Base-by-base conservation (phyloP, 2,888 invertebrate species). In the Drosophila buzzatii region DNA sequence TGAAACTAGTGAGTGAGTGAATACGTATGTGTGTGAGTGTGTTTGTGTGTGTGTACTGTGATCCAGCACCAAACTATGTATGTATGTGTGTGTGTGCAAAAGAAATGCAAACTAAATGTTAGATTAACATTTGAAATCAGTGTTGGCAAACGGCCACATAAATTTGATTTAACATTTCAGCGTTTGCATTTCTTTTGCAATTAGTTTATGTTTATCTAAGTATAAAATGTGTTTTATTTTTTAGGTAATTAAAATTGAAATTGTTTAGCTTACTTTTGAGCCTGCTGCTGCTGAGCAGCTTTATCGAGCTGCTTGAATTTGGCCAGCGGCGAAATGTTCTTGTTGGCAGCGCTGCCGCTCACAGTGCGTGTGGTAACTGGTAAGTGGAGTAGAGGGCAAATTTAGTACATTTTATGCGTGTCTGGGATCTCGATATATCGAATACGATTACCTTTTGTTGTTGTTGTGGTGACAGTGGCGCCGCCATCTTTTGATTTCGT, bases 251-350 rank as follows among this genome's bases (percentile, higher is more conserved):
- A 16, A 33, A 56, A 39, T 14, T 39, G 27, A 4, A 27, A 27
- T 14, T 49, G 27, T 27, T 58, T 10, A 35, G 55, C 94, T 95
- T 94, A 97, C 97, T 96, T 96, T 93, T 97, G 96, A 87, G 93
- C 93, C 92, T 95, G 95, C 91, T 95, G 95, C 91, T 95, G 95
- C 91, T 95, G 95, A 89, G 97, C 96, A 93, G 96, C 97, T 92
- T 96, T 96, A 93, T 98, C 98, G 93, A 98, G 95, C 94, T 98
- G 97, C 93, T 96, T 96, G 94, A 98, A 98, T 94, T 97, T 98
- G 92, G 97, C 96, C 94, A 98, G 97, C 78, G 98, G 97, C 90
- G 97, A 97, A 92, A 96, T 95, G 83, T 96, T 96, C 95, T 97
- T 95, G 83, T 97, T 92, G 93, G 94, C 93, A 93, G 89, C 82